Evolutionary conservation across 2,888 invertebrate genomes (phyloP).

Genomic region (Dascillus cervinus): DNA sequence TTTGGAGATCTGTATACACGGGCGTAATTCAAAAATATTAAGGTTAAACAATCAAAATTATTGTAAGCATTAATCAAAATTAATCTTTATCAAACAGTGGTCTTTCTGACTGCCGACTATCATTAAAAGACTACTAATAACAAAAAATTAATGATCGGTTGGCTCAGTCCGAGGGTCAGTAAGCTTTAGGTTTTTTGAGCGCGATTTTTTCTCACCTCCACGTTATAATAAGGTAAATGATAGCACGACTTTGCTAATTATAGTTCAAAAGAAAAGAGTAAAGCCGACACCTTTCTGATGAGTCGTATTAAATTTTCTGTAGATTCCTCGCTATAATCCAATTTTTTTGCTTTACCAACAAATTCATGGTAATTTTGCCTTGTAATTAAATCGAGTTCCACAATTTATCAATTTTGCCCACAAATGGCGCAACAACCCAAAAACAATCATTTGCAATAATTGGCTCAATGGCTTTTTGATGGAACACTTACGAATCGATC

Average conservation of each 20-base stretch:
- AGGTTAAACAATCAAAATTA: too few relatives aligned
- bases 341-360: not conserved
- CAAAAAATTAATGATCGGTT: not conserved
- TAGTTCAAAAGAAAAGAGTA: not conserved
- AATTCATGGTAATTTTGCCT: not conserved
- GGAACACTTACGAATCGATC: too few relatives aligned
- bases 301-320: slow-evolving; percentile 2
- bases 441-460: too few relatives aligned
- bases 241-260: slow-evolving; percentile 5
- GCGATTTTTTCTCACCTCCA: slow-evolving; percentile 6
- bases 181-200: not conserved
- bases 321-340: not conserved
- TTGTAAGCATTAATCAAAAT: not conserved
- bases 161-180: not conserved
- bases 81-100: not conserved
- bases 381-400: too few relatives aligned
- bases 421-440: too few relatives aligned
- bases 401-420: too few relatives aligned
- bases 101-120: not conserved
- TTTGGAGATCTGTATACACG: too few relatives aligned
- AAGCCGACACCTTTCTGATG: slow-evolving; percentile 3
- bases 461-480: too few relatives aligned
- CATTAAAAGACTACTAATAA: not conserved
- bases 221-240: slow-evolving; percentile 5
- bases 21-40: too few relatives aligned